phyloP scores from a whole-genome alignment of 1,140 invertebrate genomes.

The Belonocnema kinseyi region DNA sequence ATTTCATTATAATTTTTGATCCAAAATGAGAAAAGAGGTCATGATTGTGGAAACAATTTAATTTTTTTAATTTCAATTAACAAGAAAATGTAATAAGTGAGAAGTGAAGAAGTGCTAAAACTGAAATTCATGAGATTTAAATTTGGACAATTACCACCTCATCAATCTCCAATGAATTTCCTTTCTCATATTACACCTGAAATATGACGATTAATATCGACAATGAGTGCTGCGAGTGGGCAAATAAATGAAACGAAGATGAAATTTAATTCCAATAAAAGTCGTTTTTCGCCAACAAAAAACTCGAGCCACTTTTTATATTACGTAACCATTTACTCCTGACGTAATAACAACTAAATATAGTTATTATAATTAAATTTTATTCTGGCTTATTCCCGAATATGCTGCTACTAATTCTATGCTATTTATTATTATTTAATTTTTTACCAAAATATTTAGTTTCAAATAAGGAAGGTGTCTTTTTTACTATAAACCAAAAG shows the following conservation, averaged over 20 bases:
- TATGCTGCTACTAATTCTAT: no score
- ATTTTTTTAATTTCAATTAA: not conserved
- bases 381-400: no score
- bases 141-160: not conserved
- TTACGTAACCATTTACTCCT: no score
- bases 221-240: not conserved
- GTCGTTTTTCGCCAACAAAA: not conserved
- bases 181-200: not conserved
- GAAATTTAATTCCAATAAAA: not conserved
- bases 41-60: no score
- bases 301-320: no score
- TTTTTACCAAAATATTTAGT: no score
- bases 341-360: no score
- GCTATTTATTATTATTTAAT: not conserved
- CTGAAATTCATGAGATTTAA: slow-evolving; percentile 5
- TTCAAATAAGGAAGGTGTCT: no score
- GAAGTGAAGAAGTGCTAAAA: not conserved
- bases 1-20: no score
- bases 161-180: slow-evolving; percentile 22
- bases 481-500: no score
- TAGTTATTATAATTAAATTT: no score
- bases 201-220: slow-evolving; percentile 8
- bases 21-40: no score
- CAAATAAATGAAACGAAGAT: not conserved
- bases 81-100: not conserved